A percentile compares a stretch with the other conserved stretches of the same genome.
Evolutionary conservation across 2,888 invertebrate genomes (phyloP).

Genomic region (Sminthurides aquaticus): DNA sequence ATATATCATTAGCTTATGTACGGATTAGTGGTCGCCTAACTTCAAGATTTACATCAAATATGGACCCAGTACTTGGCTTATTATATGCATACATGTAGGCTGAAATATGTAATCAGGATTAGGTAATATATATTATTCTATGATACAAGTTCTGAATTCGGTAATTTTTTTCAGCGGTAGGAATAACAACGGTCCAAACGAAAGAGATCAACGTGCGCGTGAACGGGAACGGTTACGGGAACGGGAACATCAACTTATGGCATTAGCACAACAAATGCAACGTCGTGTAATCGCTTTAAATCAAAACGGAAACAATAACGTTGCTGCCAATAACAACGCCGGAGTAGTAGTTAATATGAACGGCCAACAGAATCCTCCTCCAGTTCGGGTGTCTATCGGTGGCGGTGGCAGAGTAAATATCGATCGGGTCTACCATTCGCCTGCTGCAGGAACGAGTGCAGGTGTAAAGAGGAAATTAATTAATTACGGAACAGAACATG

Average conservation of each 20-base stretch:
- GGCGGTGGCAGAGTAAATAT: neutral
- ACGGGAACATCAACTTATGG: conserved; percentile 18
- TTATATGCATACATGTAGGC: too few relatives aligned
- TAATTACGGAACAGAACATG: conserved; percentile 39
- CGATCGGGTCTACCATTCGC: neutral
- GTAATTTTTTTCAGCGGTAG: conserved; percentile 14
- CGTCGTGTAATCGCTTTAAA: conserved; percentile 2
- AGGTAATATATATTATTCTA: too few relatives aligned
- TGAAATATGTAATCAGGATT: too few relatives aligned
- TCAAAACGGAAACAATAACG: conserved; percentile 1
- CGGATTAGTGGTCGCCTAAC: too few relatives aligned
- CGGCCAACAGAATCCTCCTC: conserved; percentile 1
- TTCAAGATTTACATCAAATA: too few relatives aligned
- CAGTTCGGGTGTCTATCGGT: neutral
- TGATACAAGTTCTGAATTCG: too few relatives aligned
- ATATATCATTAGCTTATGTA: too few relatives aligned
- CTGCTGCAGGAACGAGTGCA: neutral
- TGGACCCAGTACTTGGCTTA: too few relatives aligned
- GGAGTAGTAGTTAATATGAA: conserved; percentile 2
- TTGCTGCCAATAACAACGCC: conserved; percentile 4
- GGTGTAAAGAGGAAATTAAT: conserved; percentile 34
- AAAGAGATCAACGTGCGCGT: conserved; percentile 27
- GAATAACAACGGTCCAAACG: conserved; percentile 23
- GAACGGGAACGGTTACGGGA: conserved; percentile 23
- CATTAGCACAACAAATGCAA: conserved; percentile 15